These are phyloP conservation scores for Julus scanicus DNA, from an alignment of 2,888 invertebrate genomes.

Conservation along the genomic window DNA sequence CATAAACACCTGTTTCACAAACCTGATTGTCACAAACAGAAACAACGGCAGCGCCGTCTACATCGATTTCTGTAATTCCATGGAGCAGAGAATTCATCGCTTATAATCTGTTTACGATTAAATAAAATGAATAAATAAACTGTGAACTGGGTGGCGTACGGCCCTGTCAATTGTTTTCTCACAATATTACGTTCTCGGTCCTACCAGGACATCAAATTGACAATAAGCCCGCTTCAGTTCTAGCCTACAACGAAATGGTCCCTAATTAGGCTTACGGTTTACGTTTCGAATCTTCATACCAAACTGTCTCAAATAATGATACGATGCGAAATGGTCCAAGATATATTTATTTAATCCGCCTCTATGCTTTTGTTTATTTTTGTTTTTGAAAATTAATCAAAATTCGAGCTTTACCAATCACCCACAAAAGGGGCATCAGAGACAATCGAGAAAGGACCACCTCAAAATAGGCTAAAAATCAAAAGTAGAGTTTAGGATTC, in stretches of 20 bases:
- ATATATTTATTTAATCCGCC: no score
- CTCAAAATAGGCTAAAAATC: no score
- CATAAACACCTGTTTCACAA: neutral
- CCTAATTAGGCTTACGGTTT: neutral
- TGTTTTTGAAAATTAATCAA: neutral
- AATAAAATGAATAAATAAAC: neutral
- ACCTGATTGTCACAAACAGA: neutral
- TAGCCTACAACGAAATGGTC: neutral
- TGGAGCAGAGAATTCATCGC: neutral
- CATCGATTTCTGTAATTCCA: neutral
- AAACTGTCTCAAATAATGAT: no score
- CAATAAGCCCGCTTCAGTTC: neutral
- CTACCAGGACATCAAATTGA: neutral
- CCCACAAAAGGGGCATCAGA: neutral
- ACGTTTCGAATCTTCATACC: neutral
- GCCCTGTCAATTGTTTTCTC: neutral
- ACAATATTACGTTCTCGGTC: neutral
- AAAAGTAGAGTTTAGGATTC: neutral
- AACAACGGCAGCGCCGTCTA: neutral
- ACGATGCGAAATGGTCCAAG: no score
- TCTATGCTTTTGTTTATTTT: neutral
- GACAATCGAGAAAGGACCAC: no score
- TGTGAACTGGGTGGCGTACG: neutral
- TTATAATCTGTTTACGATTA: neutral
- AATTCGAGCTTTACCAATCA: neutral